A percentile compares a stretch with the other conserved stretches of the same genome.
Evolutionary conservation across 2,888 invertebrate genomes (phyloP).

Genomic region (Scaptomyza parva): DNA sequence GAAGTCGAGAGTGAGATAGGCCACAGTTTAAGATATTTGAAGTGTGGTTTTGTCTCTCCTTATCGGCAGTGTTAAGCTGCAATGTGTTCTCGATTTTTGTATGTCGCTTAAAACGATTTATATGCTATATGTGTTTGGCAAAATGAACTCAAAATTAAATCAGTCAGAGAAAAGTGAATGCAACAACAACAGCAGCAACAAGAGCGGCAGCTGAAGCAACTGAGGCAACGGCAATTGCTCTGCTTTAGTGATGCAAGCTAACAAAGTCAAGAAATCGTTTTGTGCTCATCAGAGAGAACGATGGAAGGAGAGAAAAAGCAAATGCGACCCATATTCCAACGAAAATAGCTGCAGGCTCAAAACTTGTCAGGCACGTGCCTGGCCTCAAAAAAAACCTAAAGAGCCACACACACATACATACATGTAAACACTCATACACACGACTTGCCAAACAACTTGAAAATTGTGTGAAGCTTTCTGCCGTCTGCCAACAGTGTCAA

Average conservation of each 20-base stretch:
- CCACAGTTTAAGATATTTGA: slow-evolving; percentile 22
- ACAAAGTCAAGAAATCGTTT: slow-evolving; percentile 52
- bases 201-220: neutral
- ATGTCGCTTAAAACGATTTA: slow-evolving; percentile 42
- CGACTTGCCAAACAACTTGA: slow-evolving; percentile 66
- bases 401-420: slow-evolving; percentile 16
- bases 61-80: slow-evolving; percentile 32
- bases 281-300: slow-evolving; percentile 48
- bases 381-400: slow-evolving; percentile 29
- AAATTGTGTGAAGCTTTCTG: slow-evolving; percentile 52
- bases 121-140: slow-evolving; percentile 56
- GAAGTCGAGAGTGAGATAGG: slow-evolving; percentile 10
- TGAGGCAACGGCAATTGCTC: slow-evolving; percentile 3
- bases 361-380: slow-evolving; percentile 61
- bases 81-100: slow-evolving; percentile 19
- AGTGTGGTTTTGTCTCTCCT: slow-evolving; percentile 21
- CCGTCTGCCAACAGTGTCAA: slow-evolving; percentile 62
- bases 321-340: slow-evolving; percentile 72
- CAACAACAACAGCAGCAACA: slow-evolving; percentile 14
- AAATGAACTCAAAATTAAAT: slow-evolving; percentile 74
- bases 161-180: slow-evolving; percentile 43
- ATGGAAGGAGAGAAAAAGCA: slow-evolving; percentile 48
- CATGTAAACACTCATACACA: slow-evolving; percentile 19
- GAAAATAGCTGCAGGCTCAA: slow-evolving; percentile 35
- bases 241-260: slow-evolving; percentile 37